A percentile compares a stretch with the other conserved stretches of the same genome.
Evolutionary conservation across 35 echinoderm and acorn worm genomes (phyloP).

Genomic region (Heliocidaris tuberculata): DNA sequence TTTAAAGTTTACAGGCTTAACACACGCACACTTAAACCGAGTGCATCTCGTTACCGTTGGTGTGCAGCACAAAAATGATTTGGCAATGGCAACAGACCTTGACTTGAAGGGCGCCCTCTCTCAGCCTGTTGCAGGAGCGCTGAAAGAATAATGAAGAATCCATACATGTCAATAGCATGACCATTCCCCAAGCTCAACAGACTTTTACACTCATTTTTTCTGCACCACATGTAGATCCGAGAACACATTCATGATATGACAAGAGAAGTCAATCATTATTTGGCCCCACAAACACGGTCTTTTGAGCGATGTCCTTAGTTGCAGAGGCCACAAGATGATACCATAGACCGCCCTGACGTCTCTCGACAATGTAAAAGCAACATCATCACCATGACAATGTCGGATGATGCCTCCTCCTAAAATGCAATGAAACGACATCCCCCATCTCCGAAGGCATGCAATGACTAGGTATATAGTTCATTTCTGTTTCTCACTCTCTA

Average conservation of each 20-base stretch:
- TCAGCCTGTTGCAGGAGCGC: neutral
- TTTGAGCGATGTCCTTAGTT: neutral
- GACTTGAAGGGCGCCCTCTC: neutral
- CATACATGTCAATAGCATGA: neutral
- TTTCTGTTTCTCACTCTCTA: neutral
- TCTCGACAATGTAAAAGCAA: neutral
- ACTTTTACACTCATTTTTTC: neutral
- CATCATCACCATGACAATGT: neutral
- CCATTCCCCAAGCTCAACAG: neutral
- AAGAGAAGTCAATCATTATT: neutral
- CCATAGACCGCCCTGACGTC: neutral
- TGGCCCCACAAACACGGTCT: neutral
- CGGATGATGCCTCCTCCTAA: neutral
- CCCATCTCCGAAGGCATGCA: neutral
- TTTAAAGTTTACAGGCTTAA: neutral
- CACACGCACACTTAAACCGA: neutral
- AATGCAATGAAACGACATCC: neutral
- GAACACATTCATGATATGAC: neutral
- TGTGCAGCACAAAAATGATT: neutral
- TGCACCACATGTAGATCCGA: neutral
- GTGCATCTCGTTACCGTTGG: neutral
- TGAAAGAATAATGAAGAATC: neutral
- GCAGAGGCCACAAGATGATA: neutral
- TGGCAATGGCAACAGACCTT: neutral
- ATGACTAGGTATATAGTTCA: neutral